Evolutionary conservation across 2,888 invertebrate species (phyloP).

Genomic region (Spilarctia lutea): DNA sequence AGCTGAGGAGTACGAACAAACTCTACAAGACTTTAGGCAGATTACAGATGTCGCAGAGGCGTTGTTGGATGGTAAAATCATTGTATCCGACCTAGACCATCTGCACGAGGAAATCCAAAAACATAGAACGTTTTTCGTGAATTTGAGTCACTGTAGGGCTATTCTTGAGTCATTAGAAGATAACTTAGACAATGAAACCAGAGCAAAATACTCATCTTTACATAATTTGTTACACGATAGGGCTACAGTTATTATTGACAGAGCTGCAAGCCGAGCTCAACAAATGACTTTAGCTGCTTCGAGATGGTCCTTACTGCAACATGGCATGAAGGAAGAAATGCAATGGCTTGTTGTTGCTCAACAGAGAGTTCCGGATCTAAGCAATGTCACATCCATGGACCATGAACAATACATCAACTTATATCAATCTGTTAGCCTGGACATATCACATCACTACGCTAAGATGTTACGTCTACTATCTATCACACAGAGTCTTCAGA

Average conservation of each 20-base stretch:
- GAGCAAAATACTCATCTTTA: conserved; percentile 89
- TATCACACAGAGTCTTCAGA: conserved; percentile 91
- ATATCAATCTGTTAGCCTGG: conserved; percentile 92
- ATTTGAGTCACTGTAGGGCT: conserved; percentile 94
- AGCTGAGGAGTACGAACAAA: conserved; percentile 95
- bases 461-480: conserved; percentile 91
- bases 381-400: conserved; percentile 93
- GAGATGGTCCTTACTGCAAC: conserved; percentile 92
- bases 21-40: conserved; percentile 94
- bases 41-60: conserved; percentile 95
- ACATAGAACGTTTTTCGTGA: conserved; percentile 95
- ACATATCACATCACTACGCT: conserved; percentile 93
- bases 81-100: conserved; percentile 91
- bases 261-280: conserved; percentile 93
- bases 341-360: conserved; percentile 94
- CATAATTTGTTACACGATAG: conserved; percentile 92
- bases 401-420: conserved; percentile 94
- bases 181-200: conserved; percentile 93
- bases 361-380: conserved; percentile 93
- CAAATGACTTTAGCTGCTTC: conserved; percentile 95
- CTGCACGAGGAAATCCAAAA: conserved; percentile 96
- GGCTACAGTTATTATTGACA: conserved; percentile 92
- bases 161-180: conserved; percentile 95
- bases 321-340: conserved; percentile 93
- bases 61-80: conserved; percentile 91